Evolutionary conservation across 35 echinoderm and acorn worm species (phyloP), one percentile per base, ranked within the genome.

Genomic region (Hemicentrotus pulcherrimus): DNA sequence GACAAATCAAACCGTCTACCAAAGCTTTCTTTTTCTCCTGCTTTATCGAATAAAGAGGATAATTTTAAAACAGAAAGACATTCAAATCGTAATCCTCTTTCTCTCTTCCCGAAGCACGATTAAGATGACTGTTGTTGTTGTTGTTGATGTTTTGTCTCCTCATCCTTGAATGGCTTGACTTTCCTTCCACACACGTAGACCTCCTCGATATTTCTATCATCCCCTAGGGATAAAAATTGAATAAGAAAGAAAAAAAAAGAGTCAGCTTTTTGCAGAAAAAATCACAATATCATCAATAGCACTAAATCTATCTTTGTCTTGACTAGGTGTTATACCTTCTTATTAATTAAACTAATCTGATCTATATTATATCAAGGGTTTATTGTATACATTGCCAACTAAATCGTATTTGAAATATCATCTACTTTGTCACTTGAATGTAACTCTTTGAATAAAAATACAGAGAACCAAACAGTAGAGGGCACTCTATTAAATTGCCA

Each of bases 141-240:
- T n/a, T 78, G 65, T 78, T 78, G 16, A 0, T 10, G 16, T 59
- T 78, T 78, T 78, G 65, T 28, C 28, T 13, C 88, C 15, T 32
- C 88, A 90, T 90, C 88, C 14, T 9, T 45, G 46, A 90, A 90
- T 32, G 88, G 88, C 48, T 93, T 95, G 33, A 95, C 95, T 33
- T 33, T 95, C 47, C 88, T 95, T 61, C 95, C 95, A 91, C 52
- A 19, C 19, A 95, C 95, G 35, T 92, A 95, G 59, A 95, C 95
- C 47, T 95, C 95, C 55, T 92, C 48, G 18, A 95, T 85, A 92
- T 95, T 95, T 24, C 95, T 88, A 78, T 95, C 95, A 95, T 95
- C 95, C 4, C 95, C 95, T 95, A 22, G 12, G 19, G 6, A 48
- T 8, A 94, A 58, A 32, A 65, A 31, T 28, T 3, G 12, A 65